These are phyloP conservation scores for Latrodectus hesperus DNA, from an alignment of 2,888 invertebrate species.

Conservation along the genomic window DNA sequence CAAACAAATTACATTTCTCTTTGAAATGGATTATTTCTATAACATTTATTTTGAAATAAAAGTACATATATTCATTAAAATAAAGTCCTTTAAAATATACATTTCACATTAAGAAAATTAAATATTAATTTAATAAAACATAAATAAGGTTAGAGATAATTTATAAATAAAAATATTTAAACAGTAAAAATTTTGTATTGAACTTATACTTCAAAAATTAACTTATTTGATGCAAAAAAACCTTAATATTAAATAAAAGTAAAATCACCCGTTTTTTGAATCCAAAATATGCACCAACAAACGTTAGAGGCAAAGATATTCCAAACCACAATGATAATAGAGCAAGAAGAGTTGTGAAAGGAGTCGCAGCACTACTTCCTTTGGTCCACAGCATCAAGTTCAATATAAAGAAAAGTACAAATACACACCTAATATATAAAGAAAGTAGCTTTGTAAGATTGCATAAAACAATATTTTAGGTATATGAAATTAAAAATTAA, in stretches of 20 bases:
- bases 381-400: constrained; percentile 97
- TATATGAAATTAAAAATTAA: not conserved
- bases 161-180: not conserved
- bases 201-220: not conserved
- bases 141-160: no score
- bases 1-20: no score
- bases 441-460: not conserved
- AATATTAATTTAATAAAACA: not conserved
- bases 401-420: constrained; percentile 97
- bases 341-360: constrained; percentile 96
- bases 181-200: not conserved
- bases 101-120: not conserved
- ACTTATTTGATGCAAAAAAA: not conserved
- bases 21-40: no score
- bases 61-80: not conserved
- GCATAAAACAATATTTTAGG: not conserved
- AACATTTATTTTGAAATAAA: not conserved
- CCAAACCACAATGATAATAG: constrained; percentile 97
- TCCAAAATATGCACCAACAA: constrained; percentile 98
- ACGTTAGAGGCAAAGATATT: constrained; percentile 98
- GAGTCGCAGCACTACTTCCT: constrained; percentile 96
- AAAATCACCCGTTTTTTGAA: constrained; percentile 92
- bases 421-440: constrained; percentile 85
- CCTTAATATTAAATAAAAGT: not conserved
- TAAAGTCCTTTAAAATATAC: not conserved